These are phyloP conservation scores for Chiroxiphia lanceolata DNA, from an alignment of 2,797 vertebrate species.

Conservation along the genomic window DNA sequence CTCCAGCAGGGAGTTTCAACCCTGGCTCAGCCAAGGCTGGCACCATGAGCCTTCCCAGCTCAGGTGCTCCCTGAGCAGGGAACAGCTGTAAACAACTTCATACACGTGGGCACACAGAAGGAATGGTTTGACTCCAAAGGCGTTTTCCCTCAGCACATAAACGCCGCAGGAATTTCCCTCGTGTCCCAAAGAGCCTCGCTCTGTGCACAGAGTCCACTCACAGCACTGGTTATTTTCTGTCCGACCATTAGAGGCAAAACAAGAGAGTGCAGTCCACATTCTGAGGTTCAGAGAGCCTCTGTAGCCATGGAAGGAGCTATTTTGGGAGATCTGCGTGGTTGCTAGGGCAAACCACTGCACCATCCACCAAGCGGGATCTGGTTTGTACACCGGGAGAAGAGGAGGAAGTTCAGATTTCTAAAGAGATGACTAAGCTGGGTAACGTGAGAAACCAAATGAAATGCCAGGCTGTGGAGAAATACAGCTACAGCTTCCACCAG, in stretches of 20 bases:
- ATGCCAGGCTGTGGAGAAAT: neutral
- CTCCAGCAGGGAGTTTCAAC: neutral
- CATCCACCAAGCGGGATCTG: neutral
- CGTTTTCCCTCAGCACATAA: neutral
- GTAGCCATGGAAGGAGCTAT: neutral
- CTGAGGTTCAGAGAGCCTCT: neutral
- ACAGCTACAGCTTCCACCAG: neutral
- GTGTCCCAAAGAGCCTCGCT: neutral
- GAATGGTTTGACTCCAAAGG: neutral
- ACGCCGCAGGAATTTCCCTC: neutral
- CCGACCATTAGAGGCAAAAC: neutral
- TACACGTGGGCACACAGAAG: neutral
- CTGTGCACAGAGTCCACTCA: neutral
- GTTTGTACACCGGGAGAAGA: neutral
- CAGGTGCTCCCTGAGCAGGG: slow-evolving; percentile 19
- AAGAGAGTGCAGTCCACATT: neutral
- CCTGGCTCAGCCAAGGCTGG: neutral
- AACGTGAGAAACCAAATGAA: slow-evolving; percentile 11
- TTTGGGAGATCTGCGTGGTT: slow-evolving; percentile 23
- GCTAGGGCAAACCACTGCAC: slow-evolving; percentile 31
- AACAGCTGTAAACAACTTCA: slow-evolving; percentile 17
- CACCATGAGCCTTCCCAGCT: neutral
- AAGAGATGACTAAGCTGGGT: neutral
- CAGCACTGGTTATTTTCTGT: neutral
- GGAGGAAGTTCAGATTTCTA: neutral